A percentile compares a stretch with the other conserved stretches of the same genome.
Conservation (phyloP, 2,888 invertebrate genomes). For the Terebella lapidaria region DNA sequence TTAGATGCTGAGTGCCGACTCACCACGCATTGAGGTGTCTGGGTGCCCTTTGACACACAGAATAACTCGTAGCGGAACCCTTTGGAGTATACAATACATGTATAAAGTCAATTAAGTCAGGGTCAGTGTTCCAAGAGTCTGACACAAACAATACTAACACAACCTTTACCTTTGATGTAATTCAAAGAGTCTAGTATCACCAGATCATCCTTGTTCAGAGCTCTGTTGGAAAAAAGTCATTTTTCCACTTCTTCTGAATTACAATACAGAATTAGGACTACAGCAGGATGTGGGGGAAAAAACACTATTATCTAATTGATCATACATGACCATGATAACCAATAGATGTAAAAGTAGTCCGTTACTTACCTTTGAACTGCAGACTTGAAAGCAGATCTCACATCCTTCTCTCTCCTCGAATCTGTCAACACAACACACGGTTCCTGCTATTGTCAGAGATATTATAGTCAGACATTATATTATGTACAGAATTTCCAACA, state of each 20-base stretch:
- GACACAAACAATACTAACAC: not conserved
- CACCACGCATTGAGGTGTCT: conserved; percentile 81
- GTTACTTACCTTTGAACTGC: conserved; percentile 64
- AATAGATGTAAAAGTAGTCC: no score
- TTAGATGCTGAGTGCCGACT: no score
- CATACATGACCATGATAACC: no score
- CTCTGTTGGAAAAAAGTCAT: conserved; percentile 28
- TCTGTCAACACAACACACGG: conserved; percentile 54
- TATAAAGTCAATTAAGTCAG: no score
- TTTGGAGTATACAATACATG: no score
- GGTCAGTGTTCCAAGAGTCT: no score
- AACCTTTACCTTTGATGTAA: conserved; percentile 79
- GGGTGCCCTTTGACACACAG: conserved; percentile 82
- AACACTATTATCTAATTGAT: no score
- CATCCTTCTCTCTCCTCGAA: conserved; percentile 79
- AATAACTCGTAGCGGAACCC: conserved; percentile 92
- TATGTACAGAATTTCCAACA: not conserved
- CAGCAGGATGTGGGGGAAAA: no score
- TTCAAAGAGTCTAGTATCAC: conserved; percentile 89
- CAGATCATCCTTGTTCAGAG: conserved; percentile 61
- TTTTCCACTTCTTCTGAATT: no score
- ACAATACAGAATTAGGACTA: no score
- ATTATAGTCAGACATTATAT: not conserved
- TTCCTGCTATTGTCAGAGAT: not conserved
- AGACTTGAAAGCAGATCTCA: conserved; percentile 78